A percentile compares a stretch with the other conserved stretches of the same genome.
phyloP scores from a whole-genome alignment of 2,888 invertebrate species.

The Heliconius cydno region DNA sequence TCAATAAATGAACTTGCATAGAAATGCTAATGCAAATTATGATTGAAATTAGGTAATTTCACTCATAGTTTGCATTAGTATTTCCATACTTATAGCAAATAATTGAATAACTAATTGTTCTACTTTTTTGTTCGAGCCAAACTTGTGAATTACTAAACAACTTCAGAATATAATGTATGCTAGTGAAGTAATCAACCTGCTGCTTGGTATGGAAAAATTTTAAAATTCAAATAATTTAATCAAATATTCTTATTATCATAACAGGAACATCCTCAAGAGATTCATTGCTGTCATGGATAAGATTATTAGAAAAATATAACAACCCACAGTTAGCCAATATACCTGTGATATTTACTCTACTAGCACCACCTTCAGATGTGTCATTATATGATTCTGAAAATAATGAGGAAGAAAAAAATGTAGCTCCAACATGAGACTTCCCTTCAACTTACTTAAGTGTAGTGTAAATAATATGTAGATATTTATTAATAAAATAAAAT shows the following conservation, averaged over 20 bases:
- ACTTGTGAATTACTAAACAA: too few species aligned
- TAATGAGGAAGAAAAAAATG: constrained; percentile 53
- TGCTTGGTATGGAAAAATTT: too few species aligned
- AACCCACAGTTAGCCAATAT: constrained; percentile 89
- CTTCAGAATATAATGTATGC: too few species aligned
- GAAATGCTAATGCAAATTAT: too few species aligned
- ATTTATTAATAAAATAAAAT: constrained; percentile 35
- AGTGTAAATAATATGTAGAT: constrained; percentile 23
- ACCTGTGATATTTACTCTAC: constrained; percentile 93
- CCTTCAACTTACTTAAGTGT: background rate
- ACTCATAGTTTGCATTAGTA: too few species aligned
- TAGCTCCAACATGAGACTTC: constrained; percentile 34
- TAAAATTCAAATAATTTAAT: too few species aligned
- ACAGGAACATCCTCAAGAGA: constrained; percentile 93
- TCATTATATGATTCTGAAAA: constrained; percentile 67
- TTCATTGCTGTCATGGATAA: constrained; percentile 96
- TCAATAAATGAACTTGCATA: too few species aligned
- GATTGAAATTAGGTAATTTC: too few species aligned
- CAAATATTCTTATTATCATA: background rate
- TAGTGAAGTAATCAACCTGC: too few species aligned
- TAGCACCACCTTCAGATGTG: constrained; percentile 82
- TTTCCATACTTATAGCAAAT: too few species aligned
- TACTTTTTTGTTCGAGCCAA: too few species aligned
- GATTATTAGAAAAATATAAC: constrained; percentile 88
- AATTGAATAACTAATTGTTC: too few species aligned